Percentiles rank a stretch among this genome's conserved stretches.
phyloP scores from a whole-genome alignment of 2,113 vertebrate genomes.

The Panthera tigris region DNA sequence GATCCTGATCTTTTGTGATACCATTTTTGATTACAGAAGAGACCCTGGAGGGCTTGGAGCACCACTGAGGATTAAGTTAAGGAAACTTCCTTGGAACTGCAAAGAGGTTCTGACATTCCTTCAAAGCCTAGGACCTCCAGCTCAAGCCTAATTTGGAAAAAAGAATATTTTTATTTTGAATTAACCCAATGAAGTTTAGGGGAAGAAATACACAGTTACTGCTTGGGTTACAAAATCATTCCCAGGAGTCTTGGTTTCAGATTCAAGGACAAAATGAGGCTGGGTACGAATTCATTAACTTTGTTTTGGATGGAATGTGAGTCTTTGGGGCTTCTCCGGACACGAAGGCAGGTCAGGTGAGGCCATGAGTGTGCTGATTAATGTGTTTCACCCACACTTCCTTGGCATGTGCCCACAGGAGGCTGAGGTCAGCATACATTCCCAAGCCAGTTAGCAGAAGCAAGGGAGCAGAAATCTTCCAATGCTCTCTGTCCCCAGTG shows the following conservation, averaged over 20 bases:
- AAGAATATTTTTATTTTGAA: constrained; percentile 53
- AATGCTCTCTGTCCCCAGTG: background rate
- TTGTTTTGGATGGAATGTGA: background rate
- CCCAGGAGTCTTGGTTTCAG: constrained; percentile 41
- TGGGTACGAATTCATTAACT: constrained; percentile 32
- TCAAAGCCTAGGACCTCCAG: background rate
- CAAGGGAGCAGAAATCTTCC: background rate
- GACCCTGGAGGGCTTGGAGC: background rate
- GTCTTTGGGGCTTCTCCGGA: background rate
- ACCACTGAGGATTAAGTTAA: background rate
- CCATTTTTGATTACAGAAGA: constrained; percentile 10
- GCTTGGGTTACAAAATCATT: constrained; percentile 39
- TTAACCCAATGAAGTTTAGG: constrained; percentile 30
- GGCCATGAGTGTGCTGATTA: background rate
- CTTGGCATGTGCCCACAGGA: background rate
- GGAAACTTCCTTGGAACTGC: background rate
- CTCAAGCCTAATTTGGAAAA: background rate
- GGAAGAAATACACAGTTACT: background rate
- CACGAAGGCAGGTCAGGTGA: background rate
- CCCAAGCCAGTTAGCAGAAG: background rate
- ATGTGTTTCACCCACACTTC: background rate
- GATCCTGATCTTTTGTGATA: background rate
- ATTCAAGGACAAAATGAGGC: constrained; percentile 57
- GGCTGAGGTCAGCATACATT: background rate
- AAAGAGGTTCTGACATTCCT: background rate